A percentile compares a stretch with the other conserved stretches of the same genome.
Evolutionary conservation across 1,140 invertebrate species (phyloP).

Genomic region (Contarinia nasturtii): DNA sequence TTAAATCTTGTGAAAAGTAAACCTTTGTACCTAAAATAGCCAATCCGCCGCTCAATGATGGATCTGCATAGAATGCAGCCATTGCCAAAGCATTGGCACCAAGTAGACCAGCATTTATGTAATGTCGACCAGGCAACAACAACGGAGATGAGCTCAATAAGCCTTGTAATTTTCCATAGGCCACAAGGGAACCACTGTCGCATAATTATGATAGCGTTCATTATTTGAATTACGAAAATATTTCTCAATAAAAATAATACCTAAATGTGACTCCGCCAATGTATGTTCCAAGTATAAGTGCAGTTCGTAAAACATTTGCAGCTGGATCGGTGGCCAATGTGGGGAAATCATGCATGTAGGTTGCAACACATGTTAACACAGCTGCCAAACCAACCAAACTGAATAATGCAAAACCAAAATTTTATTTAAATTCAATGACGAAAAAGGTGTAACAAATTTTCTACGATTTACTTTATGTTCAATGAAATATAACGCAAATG

Average conservation of each 20-base stretch:
- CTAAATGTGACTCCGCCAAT: conserved; percentile 80
- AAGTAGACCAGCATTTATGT: conserved; percentile 48
- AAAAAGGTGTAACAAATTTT: not conserved
- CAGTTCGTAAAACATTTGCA: conserved; percentile 67
- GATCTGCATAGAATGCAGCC: conserved; percentile 43
- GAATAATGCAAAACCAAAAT: conserved; percentile 4
- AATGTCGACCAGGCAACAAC: conserved; percentile 64
- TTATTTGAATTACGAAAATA: conserved; percentile 2
- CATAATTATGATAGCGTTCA: not conserved
- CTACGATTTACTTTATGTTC: no score
- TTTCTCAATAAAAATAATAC: conserved; percentile 14
- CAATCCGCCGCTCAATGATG: conserved; percentile 40
- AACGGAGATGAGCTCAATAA: conserved; percentile 58
- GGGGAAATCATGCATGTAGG: conserved; percentile 66
- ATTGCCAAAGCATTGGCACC: conserved; percentile 49
- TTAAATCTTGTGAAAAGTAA: conserved; percentile 35
- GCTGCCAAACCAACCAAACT: conserved; percentile 73
- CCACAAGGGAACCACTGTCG: conserved; percentile 62
- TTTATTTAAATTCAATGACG: not conserved
- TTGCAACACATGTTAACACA: conserved; percentile 67
- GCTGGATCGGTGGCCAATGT: conserved; percentile 68
- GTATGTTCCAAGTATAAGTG: conserved; percentile 73
- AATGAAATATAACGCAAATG: no score
- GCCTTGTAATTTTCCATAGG: conserved; percentile 84
- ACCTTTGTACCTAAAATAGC: conserved; percentile 26